A percentile compares a stretch with the other conserved stretches of the same genome.
Conservation (phyloP, 2,888 invertebrate genomes). For the Amblyjoppa fuscipennis region DNA sequence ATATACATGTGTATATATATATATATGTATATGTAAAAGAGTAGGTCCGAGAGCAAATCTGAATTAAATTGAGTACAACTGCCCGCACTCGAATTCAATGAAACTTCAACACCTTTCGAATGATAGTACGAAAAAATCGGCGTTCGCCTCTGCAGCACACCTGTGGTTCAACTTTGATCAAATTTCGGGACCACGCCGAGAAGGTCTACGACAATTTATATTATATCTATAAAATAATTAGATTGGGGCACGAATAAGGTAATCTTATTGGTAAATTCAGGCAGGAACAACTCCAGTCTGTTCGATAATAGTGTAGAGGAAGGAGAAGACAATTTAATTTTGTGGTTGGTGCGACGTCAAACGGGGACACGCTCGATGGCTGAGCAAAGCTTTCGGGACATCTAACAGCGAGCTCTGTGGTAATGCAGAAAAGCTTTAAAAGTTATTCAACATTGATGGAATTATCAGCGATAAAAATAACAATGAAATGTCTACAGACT, state of each 20-base stretch:
- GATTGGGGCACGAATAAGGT: background rate
- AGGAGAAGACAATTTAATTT: constrained; percentile 3
- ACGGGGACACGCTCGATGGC: background rate
- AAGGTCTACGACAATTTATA: background rate
- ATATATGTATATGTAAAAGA: too few species aligned
- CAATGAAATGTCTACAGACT: background rate
- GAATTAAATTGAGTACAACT: too few species aligned
- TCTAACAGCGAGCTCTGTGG: background rate
- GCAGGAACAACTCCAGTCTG: background rate
- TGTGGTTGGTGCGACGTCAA: background rate
- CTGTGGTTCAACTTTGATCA: too few species aligned
- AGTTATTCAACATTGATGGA: background rate
- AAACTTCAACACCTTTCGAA: too few species aligned
- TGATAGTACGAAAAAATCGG: too few species aligned
- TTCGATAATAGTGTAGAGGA: constrained; percentile 3
- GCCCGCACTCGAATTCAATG: too few species aligned
- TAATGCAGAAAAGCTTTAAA: background rate
- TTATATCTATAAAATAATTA: background rate
- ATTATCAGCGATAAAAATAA: background rate
- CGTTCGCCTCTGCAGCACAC: too few species aligned
- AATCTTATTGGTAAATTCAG: constrained; percentile 5
- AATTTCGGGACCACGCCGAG: background rate
- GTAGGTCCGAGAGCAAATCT: too few species aligned
- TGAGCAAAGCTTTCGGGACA: background rate
- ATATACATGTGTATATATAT: too few species aligned